These are phyloP conservation scores for Cheirogaleus major DNA, from an alignment of 2,797 vertebrate genomes.

Conservation along the genomic window DNA sequence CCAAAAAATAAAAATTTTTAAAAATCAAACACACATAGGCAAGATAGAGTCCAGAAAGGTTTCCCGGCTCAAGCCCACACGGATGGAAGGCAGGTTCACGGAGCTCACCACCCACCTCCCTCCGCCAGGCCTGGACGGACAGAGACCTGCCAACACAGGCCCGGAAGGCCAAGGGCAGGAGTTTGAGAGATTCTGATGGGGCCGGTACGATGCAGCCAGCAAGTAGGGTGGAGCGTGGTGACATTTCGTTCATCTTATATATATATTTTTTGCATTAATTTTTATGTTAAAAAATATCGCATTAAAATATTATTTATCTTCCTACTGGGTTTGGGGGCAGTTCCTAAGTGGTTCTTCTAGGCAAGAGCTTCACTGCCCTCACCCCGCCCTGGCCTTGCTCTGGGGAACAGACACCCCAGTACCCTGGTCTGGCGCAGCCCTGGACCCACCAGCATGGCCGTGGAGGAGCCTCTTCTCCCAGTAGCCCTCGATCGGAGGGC, in stretches of 20 bases:
- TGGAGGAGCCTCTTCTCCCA: not conserved
- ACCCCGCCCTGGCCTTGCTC: not conserved
- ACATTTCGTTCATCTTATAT: not conserved
- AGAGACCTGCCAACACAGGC: not conserved
- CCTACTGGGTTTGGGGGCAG: not conserved
- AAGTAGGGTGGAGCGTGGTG: not conserved
- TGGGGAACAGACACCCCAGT: not conserved
- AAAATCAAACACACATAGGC: not conserved
- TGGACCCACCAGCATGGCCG: not conserved
- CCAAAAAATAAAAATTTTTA: not conserved
- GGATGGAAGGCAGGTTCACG: not conserved
- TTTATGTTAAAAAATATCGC: not conserved
- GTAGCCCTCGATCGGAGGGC: fast-evolving
- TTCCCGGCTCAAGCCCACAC: not conserved
- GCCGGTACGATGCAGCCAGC: not conserved
- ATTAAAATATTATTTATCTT: conserved; percentile 4
- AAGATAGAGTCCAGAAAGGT: not conserved
- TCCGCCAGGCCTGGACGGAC: not conserved
- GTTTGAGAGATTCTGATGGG: not conserved
- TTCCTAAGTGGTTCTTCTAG: not conserved
- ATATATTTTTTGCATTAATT: not conserved
- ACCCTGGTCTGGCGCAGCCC: not conserved
- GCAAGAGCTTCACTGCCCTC: not conserved
- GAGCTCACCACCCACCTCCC: not conserved
- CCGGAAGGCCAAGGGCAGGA: not conserved